These are phyloP conservation scores for Larimichthys polyactis DNA, from an alignment of 2,113 vertebrate species.

Conservation along the genomic window DNA sequence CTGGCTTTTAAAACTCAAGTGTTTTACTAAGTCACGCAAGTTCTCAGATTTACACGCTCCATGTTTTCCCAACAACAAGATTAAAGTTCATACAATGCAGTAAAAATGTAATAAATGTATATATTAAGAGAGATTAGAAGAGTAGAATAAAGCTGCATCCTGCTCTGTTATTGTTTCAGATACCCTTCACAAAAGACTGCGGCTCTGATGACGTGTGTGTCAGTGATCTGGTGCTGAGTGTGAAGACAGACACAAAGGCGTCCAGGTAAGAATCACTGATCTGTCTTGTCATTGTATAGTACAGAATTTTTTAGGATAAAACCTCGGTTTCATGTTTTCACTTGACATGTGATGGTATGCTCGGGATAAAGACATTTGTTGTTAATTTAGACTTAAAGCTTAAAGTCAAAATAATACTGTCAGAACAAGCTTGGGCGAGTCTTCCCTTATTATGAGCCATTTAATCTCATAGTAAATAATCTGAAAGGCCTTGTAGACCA, in stretches of 20 bases:
- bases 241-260: constrained; percentile 76
- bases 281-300: neutral
- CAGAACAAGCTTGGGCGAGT: constrained; percentile 7
- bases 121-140: neutral
- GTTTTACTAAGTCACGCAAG: constrained; percentile 31
- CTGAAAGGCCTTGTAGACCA: neutral
- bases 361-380: neutral
- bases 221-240: constrained; percentile 88
- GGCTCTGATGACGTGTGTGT: constrained; percentile 90
- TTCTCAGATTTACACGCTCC: neutral
- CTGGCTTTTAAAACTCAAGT: neutral
- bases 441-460: constrained; percentile 6
- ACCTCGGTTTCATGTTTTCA: neutral
- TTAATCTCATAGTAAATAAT: neutral
- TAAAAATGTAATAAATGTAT: neutral
- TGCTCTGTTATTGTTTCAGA: constrained; percentile 71
- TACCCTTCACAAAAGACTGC: constrained; percentile 93
- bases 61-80: constrained; percentile 15
- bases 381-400: neutral
- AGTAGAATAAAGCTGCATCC: neutral
- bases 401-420: neutral
- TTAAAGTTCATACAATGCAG: neutral
- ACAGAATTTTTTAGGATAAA: neutral
- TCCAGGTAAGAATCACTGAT: constrained; percentile 75
- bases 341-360: too few relatives aligned